Evolutionary conservation across 2,797 vertebrate genomes (phyloP).

Genomic region (Rhyacichthys aspro): DNA sequence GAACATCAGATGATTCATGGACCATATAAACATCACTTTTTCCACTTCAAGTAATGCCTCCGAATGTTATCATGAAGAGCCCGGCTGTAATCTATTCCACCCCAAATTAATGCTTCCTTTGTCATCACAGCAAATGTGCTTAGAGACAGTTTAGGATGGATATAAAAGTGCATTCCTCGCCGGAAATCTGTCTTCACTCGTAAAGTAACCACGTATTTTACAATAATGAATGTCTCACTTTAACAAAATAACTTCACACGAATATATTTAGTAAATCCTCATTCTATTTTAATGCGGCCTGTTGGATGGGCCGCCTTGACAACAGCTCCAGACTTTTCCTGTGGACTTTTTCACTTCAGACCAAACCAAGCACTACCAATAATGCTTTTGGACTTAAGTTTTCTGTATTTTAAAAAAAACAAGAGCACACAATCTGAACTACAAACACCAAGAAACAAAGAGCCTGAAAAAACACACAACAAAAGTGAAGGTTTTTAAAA

Average conservation of each 20-base stretch:
- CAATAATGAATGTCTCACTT: conserved; percentile 4
- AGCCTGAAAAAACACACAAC: no score
- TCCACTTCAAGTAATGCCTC: conserved; percentile 50
- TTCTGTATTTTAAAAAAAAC: no score
- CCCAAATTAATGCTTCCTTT: conserved; percentile 40
- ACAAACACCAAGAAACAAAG: no score
- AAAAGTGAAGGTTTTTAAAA: no score
- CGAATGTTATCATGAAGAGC: conserved; percentile 35
- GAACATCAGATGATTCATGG: conserved; percentile 59
- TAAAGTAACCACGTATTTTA: conserved; percentile 8
- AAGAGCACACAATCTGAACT: no score
- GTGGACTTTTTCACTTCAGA: no score
- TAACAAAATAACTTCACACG: conserved; percentile 13
- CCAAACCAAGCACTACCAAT: no score
- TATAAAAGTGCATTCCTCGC: conserved; percentile 1
- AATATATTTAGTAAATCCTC: background rate
- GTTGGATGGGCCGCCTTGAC: no score
- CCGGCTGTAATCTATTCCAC: conserved; percentile 27
- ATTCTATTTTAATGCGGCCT: no score
- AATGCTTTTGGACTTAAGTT: no score
- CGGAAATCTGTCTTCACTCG: conserved; percentile 15
- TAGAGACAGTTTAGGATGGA: conserved; percentile 11
- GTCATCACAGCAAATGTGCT: conserved; percentile 24
- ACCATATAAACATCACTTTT: conserved; percentile 62
- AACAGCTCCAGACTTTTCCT: no score